Conservation (phyloP, 2,888 invertebrate genomes). For the Drosophila tanythrix region DNA sequence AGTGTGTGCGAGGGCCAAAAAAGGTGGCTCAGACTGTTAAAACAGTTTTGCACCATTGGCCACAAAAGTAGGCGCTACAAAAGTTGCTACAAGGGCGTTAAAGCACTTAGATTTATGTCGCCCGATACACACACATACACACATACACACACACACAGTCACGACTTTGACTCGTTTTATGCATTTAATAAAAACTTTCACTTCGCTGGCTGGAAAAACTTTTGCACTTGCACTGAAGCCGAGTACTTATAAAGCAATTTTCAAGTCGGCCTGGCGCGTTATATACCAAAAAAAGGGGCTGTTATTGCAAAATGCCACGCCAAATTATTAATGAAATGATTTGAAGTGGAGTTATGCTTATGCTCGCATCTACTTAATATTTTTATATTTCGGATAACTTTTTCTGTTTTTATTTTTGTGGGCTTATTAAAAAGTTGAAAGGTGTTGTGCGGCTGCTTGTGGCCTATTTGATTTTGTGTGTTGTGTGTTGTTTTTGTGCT, state of each 20-base stretch:
- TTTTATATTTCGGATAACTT: conserved; percentile 11
- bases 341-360: conserved; percentile 67
- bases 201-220: conserved; percentile 60
- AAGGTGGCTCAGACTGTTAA: conserved; percentile 49
- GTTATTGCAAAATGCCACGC: conserved; percentile 29
- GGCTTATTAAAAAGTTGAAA: conserved; percentile 75
- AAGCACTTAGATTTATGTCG: conserved; percentile 78
- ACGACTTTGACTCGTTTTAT: conserved; percentile 71
- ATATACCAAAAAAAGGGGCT: conserved; percentile 55
- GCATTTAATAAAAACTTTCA: conserved; percentile 79
- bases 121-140: conserved; percentile 55
- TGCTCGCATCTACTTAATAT: conserved; percentile 50
- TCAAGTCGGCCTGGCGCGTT: conserved; percentile 50
- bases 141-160: conserved; percentile 39
- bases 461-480: conserved; percentile 20
- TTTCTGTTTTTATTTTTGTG: conserved; percentile 48
- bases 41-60: conserved; percentile 70
- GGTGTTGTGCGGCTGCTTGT: conserved; percentile 30
- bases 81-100: conserved; percentile 72
- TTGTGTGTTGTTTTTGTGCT: conserved; percentile 23
- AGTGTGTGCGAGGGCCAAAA: conserved; percentile 8
- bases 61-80: conserved; percentile 72
- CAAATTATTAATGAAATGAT: conserved; percentile 78
- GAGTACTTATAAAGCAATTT: conserved; percentile 79
- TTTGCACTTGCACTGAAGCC: conserved; percentile 72